Percentiles rank a stretch among this genome's conserved stretches.
phyloP scores from a whole-genome alignment of 2,888 invertebrate species.

The Mesorhabditis belari region DNA sequence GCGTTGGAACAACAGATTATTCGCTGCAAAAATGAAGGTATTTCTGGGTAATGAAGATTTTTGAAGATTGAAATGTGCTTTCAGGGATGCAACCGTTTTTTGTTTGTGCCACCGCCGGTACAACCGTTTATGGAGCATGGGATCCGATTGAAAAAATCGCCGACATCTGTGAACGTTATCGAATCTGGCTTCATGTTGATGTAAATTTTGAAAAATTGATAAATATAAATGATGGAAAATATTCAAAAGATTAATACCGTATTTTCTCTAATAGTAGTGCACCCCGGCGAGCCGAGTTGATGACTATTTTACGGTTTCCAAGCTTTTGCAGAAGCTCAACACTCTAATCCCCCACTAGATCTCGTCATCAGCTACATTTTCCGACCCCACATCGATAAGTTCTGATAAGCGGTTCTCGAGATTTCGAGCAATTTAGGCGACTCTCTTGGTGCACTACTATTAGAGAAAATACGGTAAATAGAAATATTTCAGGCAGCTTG shows the following conservation, averaged over 20 bases:
- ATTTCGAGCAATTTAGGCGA: too few species aligned
- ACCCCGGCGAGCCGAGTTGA: too few species aligned
- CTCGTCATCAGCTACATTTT: too few species aligned
- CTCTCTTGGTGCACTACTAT: too few species aligned
- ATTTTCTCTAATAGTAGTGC: too few species aligned
- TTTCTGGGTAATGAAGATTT: conserved; percentile 68
- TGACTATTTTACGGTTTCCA: too few species aligned
- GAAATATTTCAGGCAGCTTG: conserved; percentile 66
- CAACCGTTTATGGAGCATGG: conserved; percentile 92
- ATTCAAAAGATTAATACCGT: conserved; percentile 58
- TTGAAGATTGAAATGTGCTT: conserved; percentile 65
- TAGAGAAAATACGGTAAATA: conserved; percentile 96
- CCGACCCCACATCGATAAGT: too few species aligned
- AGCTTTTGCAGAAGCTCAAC: too few species aligned
- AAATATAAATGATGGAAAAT: background rate
- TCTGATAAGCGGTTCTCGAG: too few species aligned
- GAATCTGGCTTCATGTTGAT: conserved; percentile 93
- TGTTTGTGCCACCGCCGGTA: conserved; percentile 88
- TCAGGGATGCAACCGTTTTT: conserved; percentile 86
- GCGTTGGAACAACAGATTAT: conserved; percentile 81
- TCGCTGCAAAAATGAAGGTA: conserved; percentile 74
- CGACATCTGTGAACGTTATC: conserved; percentile 86
- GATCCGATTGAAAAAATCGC: conserved; percentile 87
- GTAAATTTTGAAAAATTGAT: conserved; percentile 61
- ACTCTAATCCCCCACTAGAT: too few species aligned